phyloP scores from a whole-genome alignment of 2,888 invertebrate genomes.

The Archips crataeganus region DNA sequence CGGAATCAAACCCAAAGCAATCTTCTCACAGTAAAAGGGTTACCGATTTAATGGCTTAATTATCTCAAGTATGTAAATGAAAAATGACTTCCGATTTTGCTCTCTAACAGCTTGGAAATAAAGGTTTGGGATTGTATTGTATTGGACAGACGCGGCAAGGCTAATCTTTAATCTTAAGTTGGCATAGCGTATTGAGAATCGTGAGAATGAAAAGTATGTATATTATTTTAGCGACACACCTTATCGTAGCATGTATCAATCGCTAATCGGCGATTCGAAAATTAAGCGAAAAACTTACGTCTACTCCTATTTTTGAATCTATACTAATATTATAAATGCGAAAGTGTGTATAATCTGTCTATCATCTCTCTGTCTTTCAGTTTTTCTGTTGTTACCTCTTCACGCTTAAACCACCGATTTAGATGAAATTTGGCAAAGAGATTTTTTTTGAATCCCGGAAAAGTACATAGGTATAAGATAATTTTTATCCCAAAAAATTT shows the following conservation, averaged over 20 bases:
- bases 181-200: constrained; percentile 52
- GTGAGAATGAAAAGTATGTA: constrained; percentile 53
- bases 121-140: background rate
- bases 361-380: too few species aligned
- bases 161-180: constrained; percentile 45
- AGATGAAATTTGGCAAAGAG: too few species aligned
- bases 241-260: background rate
- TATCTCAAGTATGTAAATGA: constrained; percentile 70
- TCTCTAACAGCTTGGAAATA: constrained; percentile 22
- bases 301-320: background rate
- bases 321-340: too few species aligned
- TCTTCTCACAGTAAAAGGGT: constrained; percentile 75
- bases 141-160: constrained; percentile 12
- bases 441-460: too few species aligned
- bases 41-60: constrained; percentile 81
- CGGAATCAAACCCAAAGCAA: constrained; percentile 56
- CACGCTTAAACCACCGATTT: too few species aligned
- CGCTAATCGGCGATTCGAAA: too few species aligned
- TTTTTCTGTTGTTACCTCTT: too few species aligned
- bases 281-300: background rate
- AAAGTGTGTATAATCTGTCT: too few species aligned
- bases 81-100: constrained; percentile 25
- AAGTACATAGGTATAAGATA: too few species aligned
- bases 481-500: too few species aligned
- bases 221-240: constrained; percentile 29